Evolutionary conservation across 1,140 invertebrate species (phyloP), one percentile per base, ranked within the genome.

Genomic region (Drosophila pseudoobscura): DNA sequence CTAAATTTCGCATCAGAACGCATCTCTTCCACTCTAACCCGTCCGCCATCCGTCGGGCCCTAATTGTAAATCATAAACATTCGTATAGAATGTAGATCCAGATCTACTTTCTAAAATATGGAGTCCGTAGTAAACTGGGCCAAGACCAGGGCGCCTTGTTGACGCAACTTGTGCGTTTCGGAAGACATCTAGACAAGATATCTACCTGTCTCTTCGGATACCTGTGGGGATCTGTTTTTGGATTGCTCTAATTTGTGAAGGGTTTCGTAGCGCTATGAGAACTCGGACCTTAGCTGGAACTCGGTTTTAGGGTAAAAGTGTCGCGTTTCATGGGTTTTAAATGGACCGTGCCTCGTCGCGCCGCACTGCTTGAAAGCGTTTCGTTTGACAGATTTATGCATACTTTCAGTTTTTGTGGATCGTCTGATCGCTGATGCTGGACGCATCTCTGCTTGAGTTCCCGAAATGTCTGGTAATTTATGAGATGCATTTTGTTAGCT

Each of bases 381-480:
- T 73, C 76, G 41, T 68, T 71, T 60, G 72, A 80, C 59, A 85
- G 72, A 80, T 80, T 85, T 83, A 80, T 85, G 80, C 64, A 76
- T 75, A 83, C 61, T 83, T 80, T 83, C 59, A 22, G 62, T 72
- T 73, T 80, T 57, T 47, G 51, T 17, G 43, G 29, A 59, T 84
- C 47, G 31, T 43, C 39, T 15, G 35, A 7, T 29, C 29, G 6
- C 29, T 29, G 31, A 8, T 31, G 31, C 31, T 31, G 31, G 7
- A 31, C 26, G 22, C 44, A 20, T 20, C 29, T 54, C 70, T 15
- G 71, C 71, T 43, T 64, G 70, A 52, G 20, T 47, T 45, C 35
- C 20, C 13, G 44, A 63, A 41, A 26, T 31, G 43, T 51, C 20
- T 15, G 11, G 24, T 66, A 72, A 79, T 75, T 79, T 83, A 84